These are phyloP conservation scores for Phragmatobia fuliginosa DNA, from an alignment of 2,888 invertebrate genomes.

Conservation along the genomic window DNA sequence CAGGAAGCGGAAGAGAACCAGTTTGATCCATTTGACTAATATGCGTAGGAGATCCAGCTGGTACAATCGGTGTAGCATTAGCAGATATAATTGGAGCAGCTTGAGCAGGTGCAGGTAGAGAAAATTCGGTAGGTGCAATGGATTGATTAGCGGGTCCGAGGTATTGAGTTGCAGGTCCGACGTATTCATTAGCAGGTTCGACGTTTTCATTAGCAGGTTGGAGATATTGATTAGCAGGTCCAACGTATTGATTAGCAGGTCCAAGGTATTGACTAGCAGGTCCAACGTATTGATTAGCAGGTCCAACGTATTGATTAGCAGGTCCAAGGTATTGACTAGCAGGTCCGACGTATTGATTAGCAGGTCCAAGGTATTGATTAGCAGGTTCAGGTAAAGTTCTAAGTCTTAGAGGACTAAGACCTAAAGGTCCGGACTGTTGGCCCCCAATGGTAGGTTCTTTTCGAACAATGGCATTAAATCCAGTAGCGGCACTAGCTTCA, in stretches of 20 bases:
- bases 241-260: too few species aligned
- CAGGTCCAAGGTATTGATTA: slow-evolving; percentile 18
- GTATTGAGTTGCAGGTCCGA: neutral
- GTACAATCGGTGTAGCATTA: slow-evolving; percentile 12
- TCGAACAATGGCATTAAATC: slow-evolving; percentile 83
- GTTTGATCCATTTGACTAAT: neutral
- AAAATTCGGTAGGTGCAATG: neutral
- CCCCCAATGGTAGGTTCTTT: slow-evolving; percentile 60
- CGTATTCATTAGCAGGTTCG: slow-evolving; percentile 3
- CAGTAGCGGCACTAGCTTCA: slow-evolving; percentile 77
- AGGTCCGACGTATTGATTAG: too few species aligned
- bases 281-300: too few species aligned
- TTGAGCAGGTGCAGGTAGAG: neutral
- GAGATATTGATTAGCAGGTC: too few species aligned
- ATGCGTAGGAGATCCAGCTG: slow-evolving; percentile 16
- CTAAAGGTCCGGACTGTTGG: slow-evolving; percentile 50
- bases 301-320: neutral
- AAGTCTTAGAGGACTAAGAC: slow-evolving; percentile 46
- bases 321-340: neutral
- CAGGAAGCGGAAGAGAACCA: neutral
- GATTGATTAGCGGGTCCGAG: neutral
- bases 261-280: too few species aligned
- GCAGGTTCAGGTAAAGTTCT: slow-evolving; percentile 40
- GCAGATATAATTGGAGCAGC: slow-evolving; percentile 10
- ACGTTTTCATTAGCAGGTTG: slow-evolving; percentile 19